Percentiles rank a stretch among this genome's conserved stretches.
Conservation (phyloP, 2,113 vertebrate genomes). For the Grammomys surdaster region DNA sequence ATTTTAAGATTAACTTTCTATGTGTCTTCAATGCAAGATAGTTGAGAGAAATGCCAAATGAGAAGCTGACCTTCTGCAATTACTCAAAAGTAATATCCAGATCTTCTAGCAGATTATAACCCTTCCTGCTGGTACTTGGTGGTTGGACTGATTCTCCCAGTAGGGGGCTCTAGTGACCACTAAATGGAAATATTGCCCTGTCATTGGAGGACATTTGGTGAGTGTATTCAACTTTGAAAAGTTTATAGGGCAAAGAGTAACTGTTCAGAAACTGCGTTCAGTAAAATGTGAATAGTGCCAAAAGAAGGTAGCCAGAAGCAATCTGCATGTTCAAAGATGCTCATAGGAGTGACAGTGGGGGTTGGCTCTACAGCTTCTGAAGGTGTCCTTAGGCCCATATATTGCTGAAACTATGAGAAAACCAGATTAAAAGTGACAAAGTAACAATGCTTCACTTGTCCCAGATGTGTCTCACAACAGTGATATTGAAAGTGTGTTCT, state of each 20-base stretch:
- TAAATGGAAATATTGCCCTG: background rate
- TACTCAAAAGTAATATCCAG: background rate
- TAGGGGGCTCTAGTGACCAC: conserved; percentile 74
- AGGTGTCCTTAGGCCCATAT: too few relatives aligned
- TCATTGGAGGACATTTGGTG: accelerated
- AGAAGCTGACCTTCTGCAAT: background rate
- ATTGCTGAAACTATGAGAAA: conserved; percentile 8
- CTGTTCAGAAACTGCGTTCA: background rate
- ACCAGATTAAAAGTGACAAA: conserved; percentile 3
- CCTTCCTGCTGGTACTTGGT: background rate
- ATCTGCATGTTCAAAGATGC: background rate
- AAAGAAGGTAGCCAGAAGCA: background rate
- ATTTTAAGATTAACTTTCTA: background rate
- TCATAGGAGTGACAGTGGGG: accelerated
- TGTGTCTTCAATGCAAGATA: background rate
- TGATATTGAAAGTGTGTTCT: background rate
- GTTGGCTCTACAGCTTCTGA: background rate
- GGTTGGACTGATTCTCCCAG: conserved; percentile 56
- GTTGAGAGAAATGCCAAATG: background rate
- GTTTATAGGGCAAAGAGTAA: background rate
- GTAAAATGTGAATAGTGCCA: background rate
- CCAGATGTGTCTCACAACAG: background rate
- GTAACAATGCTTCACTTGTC: background rate
- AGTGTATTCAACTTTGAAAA: background rate
- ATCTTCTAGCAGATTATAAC: background rate